Evolutionary conservation across 2,797 vertebrate genomes (phyloP).

Genomic region (Sardinella longiceps): DNA sequence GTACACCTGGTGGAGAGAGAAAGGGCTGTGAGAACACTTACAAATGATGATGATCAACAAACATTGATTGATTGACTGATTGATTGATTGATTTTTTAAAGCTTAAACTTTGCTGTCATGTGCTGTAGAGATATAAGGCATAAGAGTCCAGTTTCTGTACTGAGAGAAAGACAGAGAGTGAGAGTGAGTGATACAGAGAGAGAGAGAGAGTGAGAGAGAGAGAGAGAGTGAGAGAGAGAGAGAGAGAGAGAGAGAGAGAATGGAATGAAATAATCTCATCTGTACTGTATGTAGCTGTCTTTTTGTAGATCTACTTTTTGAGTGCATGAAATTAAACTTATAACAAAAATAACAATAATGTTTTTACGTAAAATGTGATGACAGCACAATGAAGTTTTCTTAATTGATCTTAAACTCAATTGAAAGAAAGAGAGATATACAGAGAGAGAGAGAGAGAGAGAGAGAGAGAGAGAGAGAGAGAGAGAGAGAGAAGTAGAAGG

Average conservation of each 20-base stretch:
- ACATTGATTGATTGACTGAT: neutral
- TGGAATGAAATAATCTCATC: too few relatives aligned
- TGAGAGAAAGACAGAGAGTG: neutral
- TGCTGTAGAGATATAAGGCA: neutral
- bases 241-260: neutral
- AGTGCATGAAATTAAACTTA: too few relatives aligned
- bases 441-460: neutral
- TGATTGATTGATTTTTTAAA: neutral
- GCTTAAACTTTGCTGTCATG: neutral
- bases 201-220: neutral
- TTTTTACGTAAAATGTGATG: too few relatives aligned
- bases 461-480: neutral
- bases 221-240: neutral
- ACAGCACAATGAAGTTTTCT: too few relatives aligned
- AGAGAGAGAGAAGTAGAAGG: neutral
- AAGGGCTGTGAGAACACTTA: neutral
- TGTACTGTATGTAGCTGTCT: too few relatives aligned
- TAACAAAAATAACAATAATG: too few relatives aligned
- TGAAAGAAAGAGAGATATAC: neutral
- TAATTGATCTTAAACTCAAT: too few relatives aligned
- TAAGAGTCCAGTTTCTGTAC: too few relatives aligned
- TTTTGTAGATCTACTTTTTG: too few relatives aligned
- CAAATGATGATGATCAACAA: neutral
- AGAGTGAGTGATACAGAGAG: neutral
- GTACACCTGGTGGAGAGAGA: slow-evolving; percentile 63